These are phyloP conservation scores for Erynnis tages DNA, from an alignment of 2,888 invertebrate species.

Conservation along the genomic window DNA sequence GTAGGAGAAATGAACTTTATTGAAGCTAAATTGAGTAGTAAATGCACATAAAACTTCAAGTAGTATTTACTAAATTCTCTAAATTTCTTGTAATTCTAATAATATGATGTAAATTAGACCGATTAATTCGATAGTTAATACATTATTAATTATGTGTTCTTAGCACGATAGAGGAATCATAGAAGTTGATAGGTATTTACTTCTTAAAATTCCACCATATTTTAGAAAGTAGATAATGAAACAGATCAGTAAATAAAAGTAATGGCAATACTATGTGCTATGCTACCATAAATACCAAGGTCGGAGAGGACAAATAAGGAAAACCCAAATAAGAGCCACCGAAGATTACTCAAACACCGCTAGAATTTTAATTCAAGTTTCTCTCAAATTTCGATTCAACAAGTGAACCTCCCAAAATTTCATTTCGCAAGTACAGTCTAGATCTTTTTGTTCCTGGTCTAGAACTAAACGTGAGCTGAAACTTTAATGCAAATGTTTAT, in stretches of 20 bases:
- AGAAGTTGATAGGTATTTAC: too few species aligned
- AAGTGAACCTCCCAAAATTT: conserved; percentile 40
- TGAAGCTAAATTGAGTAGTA: too few species aligned
- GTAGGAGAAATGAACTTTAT: too few species aligned
- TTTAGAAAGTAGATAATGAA: background rate
- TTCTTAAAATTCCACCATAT: too few species aligned
- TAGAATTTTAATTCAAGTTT: conserved; percentile 5
- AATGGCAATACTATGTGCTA: conserved; percentile 4
- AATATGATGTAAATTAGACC: too few species aligned
- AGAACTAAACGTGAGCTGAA: conserved; percentile 52
- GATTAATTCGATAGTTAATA: too few species aligned
- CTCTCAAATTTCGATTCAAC: conserved; percentile 23
- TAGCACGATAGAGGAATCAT: too few species aligned
- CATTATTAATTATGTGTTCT: too few species aligned
- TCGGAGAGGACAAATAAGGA: background rate
- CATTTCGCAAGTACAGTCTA: conserved; percentile 43
- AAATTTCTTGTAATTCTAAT: too few species aligned
- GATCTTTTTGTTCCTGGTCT: conserved; percentile 54
- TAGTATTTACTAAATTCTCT: too few species aligned
- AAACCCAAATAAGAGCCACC: background rate
- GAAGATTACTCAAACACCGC: background rate
- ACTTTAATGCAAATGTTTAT: conserved; percentile 61
- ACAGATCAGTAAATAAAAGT: background rate
- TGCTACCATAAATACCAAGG: conserved; percentile 9
- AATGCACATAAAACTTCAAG: too few species aligned